A percentile compares a stretch with the other conserved stretches of the same genome.
Evolutionary conservation across 1,140 invertebrate species (phyloP).

Genomic region (Drosophila sp.): DNA sequence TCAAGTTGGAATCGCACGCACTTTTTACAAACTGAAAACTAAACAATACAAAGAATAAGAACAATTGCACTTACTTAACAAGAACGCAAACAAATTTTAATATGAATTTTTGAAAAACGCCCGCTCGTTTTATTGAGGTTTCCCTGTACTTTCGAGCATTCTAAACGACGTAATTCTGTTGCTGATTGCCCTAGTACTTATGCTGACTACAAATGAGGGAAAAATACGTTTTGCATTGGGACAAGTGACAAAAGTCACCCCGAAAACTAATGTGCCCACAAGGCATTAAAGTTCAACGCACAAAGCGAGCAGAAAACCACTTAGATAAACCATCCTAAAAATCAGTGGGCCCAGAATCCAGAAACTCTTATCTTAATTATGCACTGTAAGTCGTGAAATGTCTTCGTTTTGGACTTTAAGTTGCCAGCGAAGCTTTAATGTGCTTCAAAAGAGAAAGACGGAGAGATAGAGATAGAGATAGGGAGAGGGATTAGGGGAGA

Average conservation of each 20-base stretch:
- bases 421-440: slow-evolving; percentile 49
- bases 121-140: background rate
- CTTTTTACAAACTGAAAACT: no score
- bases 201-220: slow-evolving; percentile 29
- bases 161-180: background rate
- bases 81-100: no score
- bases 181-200: slow-evolving; percentile 1
- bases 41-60: no score
- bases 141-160: background rate
- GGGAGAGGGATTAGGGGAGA: no score
- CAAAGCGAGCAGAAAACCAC: slow-evolving; percentile 21
- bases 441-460: background rate
- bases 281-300: slow-evolving; percentile 31
- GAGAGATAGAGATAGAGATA: background rate
- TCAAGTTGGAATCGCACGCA: no score
- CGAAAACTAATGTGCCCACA: slow-evolving; percentile 12
- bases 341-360: background rate
- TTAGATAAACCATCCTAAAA: background rate
- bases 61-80: no score
- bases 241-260: slow-evolving; percentile 21
- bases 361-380: slow-evolving; percentile 55
- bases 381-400: slow-evolving; percentile 38
- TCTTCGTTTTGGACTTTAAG: slow-evolving; percentile 43
- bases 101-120: no score
- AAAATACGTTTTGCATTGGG: slow-evolving; percentile 3